Evolutionary conservation across 2,888 invertebrate species (phyloP).

Genomic region (Sepiola atlantica): DNA sequence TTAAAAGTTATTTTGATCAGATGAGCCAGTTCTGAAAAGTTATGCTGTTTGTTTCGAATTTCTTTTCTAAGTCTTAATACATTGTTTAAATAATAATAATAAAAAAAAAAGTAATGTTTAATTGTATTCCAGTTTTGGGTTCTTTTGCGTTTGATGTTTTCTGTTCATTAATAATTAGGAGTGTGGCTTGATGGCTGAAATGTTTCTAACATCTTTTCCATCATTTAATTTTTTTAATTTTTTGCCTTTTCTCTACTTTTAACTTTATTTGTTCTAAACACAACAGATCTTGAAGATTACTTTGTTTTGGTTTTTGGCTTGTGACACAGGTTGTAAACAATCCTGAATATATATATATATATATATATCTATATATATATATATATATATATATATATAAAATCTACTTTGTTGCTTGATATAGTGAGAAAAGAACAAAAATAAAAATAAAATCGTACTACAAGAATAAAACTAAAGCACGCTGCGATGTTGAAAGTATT

Average conservation of each 20-base stretch:
- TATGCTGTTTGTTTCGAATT: neutral
- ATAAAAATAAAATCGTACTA: neutral
- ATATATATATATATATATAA: neutral
- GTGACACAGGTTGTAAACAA: slow-evolving; percentile 32
- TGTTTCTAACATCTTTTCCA: neutral
- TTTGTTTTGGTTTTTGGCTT: neutral
- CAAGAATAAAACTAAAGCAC: neutral
- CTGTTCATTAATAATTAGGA: neutral
- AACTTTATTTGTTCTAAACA: neutral
- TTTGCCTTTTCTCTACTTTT: neutral
- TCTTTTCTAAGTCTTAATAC: neutral
- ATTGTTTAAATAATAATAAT: neutral
- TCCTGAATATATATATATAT: neutral
- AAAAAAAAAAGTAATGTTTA: neutral
- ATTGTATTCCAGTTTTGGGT: neutral
- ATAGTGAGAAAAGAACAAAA: neutral
- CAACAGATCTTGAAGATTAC: neutral
- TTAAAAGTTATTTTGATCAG: too few relatives aligned
- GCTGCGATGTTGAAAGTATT: neutral
- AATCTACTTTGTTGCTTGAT: neutral
- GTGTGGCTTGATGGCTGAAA: neutral
- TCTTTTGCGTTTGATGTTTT: neutral
- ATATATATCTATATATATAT: neutral
- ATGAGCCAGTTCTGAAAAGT: neutral
- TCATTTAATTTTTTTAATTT: neutral